phyloP scores from a whole-genome alignment of 2,797 vertebrate species.

The Denticeps clupeoides region DNA sequence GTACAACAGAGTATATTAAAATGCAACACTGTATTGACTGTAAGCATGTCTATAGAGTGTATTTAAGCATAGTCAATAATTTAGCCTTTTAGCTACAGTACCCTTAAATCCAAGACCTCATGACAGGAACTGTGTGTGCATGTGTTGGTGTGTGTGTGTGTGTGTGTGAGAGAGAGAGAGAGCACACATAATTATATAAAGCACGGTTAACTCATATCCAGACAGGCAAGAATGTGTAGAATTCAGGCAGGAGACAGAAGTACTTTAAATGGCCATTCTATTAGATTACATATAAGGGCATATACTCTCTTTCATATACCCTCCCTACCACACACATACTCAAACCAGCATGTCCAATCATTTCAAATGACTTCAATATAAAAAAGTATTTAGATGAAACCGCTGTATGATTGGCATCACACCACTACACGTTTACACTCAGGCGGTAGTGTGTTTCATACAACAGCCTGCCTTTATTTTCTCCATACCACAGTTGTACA shows the following conservation, averaged over 20 bases:
- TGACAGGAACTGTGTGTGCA: conserved; percentile 1
- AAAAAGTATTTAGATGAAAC: too few species aligned
- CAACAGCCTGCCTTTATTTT: too few species aligned
- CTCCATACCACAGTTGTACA: too few species aligned
- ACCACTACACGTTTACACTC: too few species aligned
- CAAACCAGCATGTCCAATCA: not conserved
- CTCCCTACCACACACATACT: not conserved
- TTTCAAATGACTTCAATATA: too few species aligned
- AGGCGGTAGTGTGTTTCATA: too few species aligned
- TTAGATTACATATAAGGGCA: conserved; percentile 3
- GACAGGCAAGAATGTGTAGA: conserved; percentile 2
- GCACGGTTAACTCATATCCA: conserved; percentile 2
- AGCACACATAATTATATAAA: not conserved
- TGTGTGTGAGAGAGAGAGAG: not conserved
- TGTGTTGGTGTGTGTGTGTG: not conserved
- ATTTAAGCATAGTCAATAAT: too few species aligned
- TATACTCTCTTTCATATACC: not conserved
- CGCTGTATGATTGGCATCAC: too few species aligned
- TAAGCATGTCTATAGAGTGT: too few species aligned
- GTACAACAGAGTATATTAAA: too few species aligned
- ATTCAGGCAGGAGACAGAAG: conserved; percentile 2
- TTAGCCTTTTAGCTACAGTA: too few species aligned
- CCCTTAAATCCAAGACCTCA: conserved; percentile 5
- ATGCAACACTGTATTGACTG: too few species aligned
- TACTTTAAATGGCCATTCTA: not conserved